phyloP scores from a whole-genome alignment of 2,113 vertebrate genomes.

The Sphaerodactylus townsendi region DNA sequence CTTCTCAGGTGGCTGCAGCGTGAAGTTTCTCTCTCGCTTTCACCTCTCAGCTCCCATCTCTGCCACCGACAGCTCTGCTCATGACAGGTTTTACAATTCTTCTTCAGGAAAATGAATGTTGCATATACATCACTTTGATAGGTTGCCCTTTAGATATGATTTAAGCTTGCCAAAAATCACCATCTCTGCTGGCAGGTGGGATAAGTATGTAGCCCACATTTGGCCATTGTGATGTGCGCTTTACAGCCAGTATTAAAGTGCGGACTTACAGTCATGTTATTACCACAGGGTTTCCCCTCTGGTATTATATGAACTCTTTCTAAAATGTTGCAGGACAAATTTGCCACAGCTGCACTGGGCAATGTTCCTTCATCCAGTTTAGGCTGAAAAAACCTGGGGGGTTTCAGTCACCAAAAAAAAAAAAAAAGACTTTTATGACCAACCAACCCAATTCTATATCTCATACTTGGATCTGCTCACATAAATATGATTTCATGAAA shows the following conservation, averaged over 20 bases:
- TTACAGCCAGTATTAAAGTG: background rate
- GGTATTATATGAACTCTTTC: background rate
- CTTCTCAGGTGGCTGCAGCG: background rate
- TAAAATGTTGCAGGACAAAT: background rate
- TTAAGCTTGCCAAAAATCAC: background rate
- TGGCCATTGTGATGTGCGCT: background rate
- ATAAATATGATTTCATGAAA: no score
- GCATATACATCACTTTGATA: background rate
- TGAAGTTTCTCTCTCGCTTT: background rate
- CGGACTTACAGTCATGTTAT: background rate
- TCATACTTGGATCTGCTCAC: background rate
- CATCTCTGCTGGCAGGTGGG: background rate
- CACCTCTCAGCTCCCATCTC: no score
- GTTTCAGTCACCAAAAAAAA: background rate
- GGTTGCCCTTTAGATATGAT: background rate
- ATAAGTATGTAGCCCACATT: background rate
- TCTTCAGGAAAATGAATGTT: fast-evolving
- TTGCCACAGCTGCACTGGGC: background rate
- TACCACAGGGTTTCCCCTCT: background rate
- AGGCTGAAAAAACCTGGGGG: no score
- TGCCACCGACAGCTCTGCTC: background rate
- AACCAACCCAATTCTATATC: background rate
- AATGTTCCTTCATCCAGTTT: background rate
- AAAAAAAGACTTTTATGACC: background rate
- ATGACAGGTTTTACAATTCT: fast-evolving